A percentile compares a stretch with the other conserved stretches of the same genome.
phyloP scores from a whole-genome alignment of 2,888 invertebrate species.

The Xanthostigma xanthostigma region DNA sequence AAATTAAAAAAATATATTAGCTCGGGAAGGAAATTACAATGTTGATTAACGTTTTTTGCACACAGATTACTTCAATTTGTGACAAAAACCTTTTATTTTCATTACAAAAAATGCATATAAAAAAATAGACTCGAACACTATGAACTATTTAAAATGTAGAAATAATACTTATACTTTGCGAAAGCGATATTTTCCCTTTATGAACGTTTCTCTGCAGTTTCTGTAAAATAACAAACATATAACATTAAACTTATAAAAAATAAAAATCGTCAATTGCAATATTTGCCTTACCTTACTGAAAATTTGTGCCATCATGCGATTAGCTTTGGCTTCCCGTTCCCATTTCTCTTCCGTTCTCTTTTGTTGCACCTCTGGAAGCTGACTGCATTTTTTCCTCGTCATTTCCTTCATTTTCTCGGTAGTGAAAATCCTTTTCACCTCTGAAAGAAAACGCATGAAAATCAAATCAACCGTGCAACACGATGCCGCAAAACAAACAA shows the following conservation, averaged over 20 bases:
- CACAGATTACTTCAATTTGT: too few relatives aligned
- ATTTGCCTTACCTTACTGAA: conserved; percentile 49
- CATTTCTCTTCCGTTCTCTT: conserved; percentile 44
- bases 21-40: too few relatives aligned
- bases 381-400: conserved; percentile 46
- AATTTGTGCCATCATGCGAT: conserved; percentile 57
- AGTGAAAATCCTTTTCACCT: conserved; percentile 32
- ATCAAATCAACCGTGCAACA: conserved; percentile 1
- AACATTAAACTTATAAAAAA: conserved; percentile 3
- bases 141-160: conserved; percentile 23
- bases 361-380: conserved; percentile 54
- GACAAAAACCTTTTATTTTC: too few relatives aligned
- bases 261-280: conserved; percentile 6
- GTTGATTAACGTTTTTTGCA: too few relatives aligned
- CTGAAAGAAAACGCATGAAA: conserved; percentile 18
- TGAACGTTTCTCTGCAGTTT: conserved; percentile 53
- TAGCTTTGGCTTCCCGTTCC: conserved; percentile 40
- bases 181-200: conserved; percentile 47
- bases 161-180: conserved; percentile 44
- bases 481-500: conserved; percentile 4
- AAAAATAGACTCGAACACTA: too few relatives aligned
- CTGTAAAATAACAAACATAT: conserved; percentile 27
- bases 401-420: conserved; percentile 43
- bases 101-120: too few relatives aligned
- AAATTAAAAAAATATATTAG: too few relatives aligned